Evolutionary conservation across 2,797 vertebrate species (phyloP), one percentile per base, ranked within the genome.

Genomic region (Sebastes hubbsi): DNA sequence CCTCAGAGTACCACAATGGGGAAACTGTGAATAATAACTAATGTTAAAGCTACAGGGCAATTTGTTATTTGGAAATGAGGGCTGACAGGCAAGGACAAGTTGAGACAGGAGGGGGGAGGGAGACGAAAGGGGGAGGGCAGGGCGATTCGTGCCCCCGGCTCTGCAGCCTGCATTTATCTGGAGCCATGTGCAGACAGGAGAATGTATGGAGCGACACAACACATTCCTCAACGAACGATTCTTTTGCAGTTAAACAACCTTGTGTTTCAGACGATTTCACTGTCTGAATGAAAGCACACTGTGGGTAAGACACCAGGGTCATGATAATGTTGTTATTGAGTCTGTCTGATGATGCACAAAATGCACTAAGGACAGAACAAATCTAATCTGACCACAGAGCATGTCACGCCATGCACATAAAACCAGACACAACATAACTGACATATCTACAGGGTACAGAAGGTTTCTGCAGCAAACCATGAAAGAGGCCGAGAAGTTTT

Each of bases 41-140:
- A 36, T 25, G 49, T 67, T 65, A 42, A 82, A 80, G 84, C 70
- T 79, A 78, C 59, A 24, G 72, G 74, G 75, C 70, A 32, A 27
- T 70, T 83, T 81, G 63, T 85, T 72, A 58, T 70, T 27, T 61
- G 68, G 65, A 77, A 87, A 86, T 83, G 36, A 80, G 68, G 38
- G 71, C 87, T 88, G 85, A 92, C 90, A 91, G 77, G 84, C 72
- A 89, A 92, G 71, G 91, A 83, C 94, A 88, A 87, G 93, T 80
- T 70, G 55, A 88, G 88, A 87, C 90, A 88, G 16, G 87, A 85
- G 72, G 54, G 65, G 73, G 73, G 20, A 75, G 78, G 73, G 72
- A 86, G 80, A 72, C 66, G 8, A 49, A 30, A 42, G 34, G 46
- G 56, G 70, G 77, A 79, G 68, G 81, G 82, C 74, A 78, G 78